Conservation (phyloP, 1,140 invertebrate genomes). For the Microplitis mediator region DNA sequence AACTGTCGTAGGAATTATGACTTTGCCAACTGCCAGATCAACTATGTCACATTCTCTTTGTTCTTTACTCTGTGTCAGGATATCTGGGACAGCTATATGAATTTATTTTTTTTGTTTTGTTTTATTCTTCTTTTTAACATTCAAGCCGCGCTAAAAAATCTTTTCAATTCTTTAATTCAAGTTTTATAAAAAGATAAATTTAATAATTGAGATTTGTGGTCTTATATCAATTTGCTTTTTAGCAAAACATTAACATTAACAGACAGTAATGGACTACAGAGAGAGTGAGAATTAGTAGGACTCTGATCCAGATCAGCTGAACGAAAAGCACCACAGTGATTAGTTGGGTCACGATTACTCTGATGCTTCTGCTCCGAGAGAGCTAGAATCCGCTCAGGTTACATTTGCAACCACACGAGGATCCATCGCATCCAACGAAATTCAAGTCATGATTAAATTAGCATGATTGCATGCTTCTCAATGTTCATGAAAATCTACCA, state of each 20-base stretch:
- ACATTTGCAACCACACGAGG: neutral
- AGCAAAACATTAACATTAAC: too few relatives aligned
- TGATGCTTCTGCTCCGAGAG: neutral
- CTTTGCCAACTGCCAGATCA: slow-evolving; percentile 18
- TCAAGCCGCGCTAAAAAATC: neutral
- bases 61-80: slow-evolving; percentile 16
- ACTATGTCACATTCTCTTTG: slow-evolving; percentile 18
- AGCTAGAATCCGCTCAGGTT: slow-evolving; percentile 9
- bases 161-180: neutral
- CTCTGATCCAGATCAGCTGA: slow-evolving; percentile 15
- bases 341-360: slow-evolving; percentile 1
- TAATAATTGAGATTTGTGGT: too few relatives aligned
- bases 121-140: too few relatives aligned
- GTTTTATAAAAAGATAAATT: too few relatives aligned
- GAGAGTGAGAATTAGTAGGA: neutral
- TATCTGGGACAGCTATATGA: too few relatives aligned
- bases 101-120: too few relatives aligned
- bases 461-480: neutral
- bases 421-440: neutral
- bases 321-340: neutral
- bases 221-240: too few relatives aligned
- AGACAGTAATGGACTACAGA: slow-evolving; percentile 5
- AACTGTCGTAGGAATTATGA: slow-evolving; percentile 25
- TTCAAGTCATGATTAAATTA: slow-evolving; percentile 14
- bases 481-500: neutral